Conservation (phyloP, 2,888 invertebrate species). For the Eubasilissa splendida region DNA sequence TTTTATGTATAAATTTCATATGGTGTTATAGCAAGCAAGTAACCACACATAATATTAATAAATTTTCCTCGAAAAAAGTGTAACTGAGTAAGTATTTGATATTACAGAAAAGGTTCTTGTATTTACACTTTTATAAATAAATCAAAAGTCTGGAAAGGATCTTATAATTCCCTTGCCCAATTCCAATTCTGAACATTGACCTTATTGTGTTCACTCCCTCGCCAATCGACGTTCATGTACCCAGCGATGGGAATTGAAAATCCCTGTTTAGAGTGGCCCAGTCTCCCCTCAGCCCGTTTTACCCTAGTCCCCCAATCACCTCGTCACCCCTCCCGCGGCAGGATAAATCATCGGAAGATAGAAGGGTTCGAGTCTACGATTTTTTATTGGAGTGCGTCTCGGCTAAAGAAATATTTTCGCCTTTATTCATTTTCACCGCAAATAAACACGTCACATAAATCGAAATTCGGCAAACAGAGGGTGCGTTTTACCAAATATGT, state of each 20-base stretch:
- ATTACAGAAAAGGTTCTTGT: too few relatives aligned
- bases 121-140: slow-evolving; percentile 9
- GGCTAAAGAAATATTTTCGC: slow-evolving; percentile 40
- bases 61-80: too few relatives aligned
- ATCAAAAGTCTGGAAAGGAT: slow-evolving; percentile 15
- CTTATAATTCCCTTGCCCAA: slow-evolving; percentile 38
- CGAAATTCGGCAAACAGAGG: slow-evolving; percentile 11
- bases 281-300: slow-evolving; percentile 6
- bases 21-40: too few relatives aligned
- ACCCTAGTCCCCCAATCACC: neutral
- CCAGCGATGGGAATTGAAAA: slow-evolving; percentile 37
- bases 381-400: slow-evolving; percentile 38
- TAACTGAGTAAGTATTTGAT: too few relatives aligned
- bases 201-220: slow-evolving; percentile 29
- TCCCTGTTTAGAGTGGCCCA: slow-evolving; percentile 30
- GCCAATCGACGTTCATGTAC: neutral
- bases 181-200: slow-evolving; percentile 40
- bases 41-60: too few relatives aligned
- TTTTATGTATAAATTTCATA: too few relatives aligned
- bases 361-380: slow-evolving; percentile 44
- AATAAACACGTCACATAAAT: slow-evolving; percentile 51
- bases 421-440: slow-evolving; percentile 48
- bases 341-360: slow-evolving; percentile 49
- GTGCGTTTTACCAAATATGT: neutral
- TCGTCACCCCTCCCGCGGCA: slow-evolving; percentile 1